phyloP scores from a whole-genome alignment of 1,140 invertebrate species.

The Drosophila sechellia region DNA sequence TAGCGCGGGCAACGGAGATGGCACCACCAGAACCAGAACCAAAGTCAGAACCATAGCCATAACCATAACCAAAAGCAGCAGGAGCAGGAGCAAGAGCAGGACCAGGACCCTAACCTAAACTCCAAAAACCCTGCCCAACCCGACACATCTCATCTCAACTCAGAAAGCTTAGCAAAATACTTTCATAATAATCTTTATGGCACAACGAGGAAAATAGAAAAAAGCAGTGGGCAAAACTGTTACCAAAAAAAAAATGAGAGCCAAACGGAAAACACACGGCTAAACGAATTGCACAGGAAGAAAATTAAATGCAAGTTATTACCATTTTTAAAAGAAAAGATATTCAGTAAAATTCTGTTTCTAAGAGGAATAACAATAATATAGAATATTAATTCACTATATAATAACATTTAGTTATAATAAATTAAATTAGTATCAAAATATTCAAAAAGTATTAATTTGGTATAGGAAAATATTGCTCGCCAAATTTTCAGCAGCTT shows the following conservation, averaged over 20 bases:
- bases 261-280: constrained; percentile 33
- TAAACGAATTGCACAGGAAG: constrained; percentile 50
- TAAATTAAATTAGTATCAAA: too few species aligned
- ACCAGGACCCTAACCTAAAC: neutral
- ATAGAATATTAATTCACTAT: too few species aligned
- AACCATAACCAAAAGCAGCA: neutral
- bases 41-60: too few species aligned
- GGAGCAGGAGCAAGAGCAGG: too few species aligned
- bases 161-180: constrained; percentile 73
- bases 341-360: too few species aligned
- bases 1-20: constrained; percentile 32
- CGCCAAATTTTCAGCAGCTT: too few species aligned
- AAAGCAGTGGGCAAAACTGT: constrained; percentile 35
- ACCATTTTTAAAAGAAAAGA: too few species aligned
- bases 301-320: neutral
- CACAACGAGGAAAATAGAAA: constrained; percentile 55
- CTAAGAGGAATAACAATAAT: too few species aligned
- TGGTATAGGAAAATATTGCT: too few species aligned
- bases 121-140: constrained; percentile 9
- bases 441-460: too few species aligned
- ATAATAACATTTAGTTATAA: too few species aligned
- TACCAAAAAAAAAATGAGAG: constrained; percentile 11
- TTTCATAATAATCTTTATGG: constrained; percentile 82
- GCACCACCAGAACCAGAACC: neutral
- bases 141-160: constrained; percentile 39